Conservation (phyloP, 1,140 invertebrate species). For the Lucilia cuprina region DNA sequence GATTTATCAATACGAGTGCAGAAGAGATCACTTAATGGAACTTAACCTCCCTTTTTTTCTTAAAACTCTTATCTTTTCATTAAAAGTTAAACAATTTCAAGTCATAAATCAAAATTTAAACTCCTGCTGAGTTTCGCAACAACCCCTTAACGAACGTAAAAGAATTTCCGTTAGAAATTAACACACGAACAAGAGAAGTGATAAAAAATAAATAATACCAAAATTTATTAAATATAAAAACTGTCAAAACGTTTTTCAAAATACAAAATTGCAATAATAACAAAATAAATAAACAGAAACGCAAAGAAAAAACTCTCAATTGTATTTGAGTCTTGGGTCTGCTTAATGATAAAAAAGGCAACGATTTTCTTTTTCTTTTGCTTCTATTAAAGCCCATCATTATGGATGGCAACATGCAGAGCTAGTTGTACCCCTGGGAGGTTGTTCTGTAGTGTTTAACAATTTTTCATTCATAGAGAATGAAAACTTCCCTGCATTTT, state of each 20-base stretch:
- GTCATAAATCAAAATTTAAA: slow-evolving; percentile 21
- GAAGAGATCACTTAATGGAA: background rate
- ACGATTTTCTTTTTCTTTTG: background rate
- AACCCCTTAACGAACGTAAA: slow-evolving; percentile 3
- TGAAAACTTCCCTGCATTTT: background rate
- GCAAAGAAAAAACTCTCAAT: background rate
- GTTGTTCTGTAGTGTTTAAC: background rate
- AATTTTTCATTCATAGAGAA: background rate
- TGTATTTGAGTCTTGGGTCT: background rate
- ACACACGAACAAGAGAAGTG: background rate
- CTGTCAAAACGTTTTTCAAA: slow-evolving; percentile 33
- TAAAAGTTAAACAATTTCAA: slow-evolving; percentile 21
- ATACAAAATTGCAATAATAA: slow-evolving; percentile 26
- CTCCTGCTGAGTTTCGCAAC: slow-evolving; percentile 2
- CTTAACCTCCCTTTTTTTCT: background rate
- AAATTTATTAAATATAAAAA: slow-evolving; percentile 35
- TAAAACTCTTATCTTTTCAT: background rate
- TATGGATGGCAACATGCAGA: slow-evolving; percentile 30
- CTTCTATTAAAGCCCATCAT: slow-evolving; percentile 8
- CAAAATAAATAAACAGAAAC: background rate
- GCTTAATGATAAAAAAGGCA: background rate
- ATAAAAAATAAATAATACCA: slow-evolving; percentile 23
- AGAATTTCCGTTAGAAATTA: slow-evolving; percentile 13
- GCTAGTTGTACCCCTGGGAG: slow-evolving; percentile 24
- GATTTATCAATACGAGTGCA: background rate